Percentiles rank a stretch among this genome's conserved stretches.
phyloP scores from a whole-genome alignment of 2,888 invertebrate species.

The Trachelus iudaicus region DNA sequence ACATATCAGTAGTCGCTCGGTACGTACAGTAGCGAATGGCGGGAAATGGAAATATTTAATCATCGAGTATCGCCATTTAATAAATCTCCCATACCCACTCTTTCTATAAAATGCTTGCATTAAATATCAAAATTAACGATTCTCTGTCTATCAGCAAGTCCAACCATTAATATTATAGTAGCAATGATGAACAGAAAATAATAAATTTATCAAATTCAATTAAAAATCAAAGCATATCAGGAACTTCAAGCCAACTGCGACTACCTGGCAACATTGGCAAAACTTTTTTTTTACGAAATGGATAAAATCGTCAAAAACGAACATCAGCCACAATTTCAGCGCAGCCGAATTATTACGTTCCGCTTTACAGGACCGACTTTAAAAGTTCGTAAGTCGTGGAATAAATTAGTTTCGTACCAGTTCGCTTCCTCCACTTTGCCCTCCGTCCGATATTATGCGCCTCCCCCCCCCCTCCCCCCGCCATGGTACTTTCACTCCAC shows the following conservation, averaged over 20 bases:
- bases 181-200: too few species aligned
- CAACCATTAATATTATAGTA: too few species aligned
- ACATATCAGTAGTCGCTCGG: not conserved
- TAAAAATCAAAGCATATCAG: not conserved
- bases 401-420: conserved; percentile 1
- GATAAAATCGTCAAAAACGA: not conserved
- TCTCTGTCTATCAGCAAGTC: not conserved
- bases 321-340: not conserved
- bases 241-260: not conserved
- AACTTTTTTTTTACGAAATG: not conserved
- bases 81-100: not conserved
- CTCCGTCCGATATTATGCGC: not conserved
- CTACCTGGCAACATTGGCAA: not conserved
- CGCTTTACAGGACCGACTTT: not conserved
- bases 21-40: not conserved
- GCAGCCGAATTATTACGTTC: not conserved
- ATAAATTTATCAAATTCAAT: too few species aligned
- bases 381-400: not conserved
- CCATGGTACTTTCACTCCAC: not conserved
- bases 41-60: not conserved
- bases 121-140: not conserved
- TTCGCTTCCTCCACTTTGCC: not conserved
- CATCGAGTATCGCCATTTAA: not conserved
- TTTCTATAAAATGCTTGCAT: not conserved
- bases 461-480: not conserved